Evolutionary conservation across 2,113 vertebrate species (phyloP).

Genomic region (Galbula dea): DNA sequence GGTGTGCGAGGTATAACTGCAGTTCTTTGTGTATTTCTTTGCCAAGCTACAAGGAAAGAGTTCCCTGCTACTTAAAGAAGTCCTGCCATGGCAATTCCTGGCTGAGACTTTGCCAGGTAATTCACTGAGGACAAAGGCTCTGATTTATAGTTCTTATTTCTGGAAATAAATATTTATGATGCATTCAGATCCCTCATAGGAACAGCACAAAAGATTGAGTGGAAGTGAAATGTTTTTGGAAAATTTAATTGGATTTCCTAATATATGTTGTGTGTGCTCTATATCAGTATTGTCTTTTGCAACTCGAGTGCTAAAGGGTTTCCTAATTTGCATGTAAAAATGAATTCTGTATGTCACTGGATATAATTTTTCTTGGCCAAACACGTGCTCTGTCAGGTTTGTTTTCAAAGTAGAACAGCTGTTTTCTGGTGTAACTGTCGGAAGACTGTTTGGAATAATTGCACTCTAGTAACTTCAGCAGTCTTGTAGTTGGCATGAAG

Average conservation of each 20-base stretch:
- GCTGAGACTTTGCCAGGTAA: background rate
- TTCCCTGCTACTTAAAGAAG: background rate
- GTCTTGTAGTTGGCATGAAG: background rate
- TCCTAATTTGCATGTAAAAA: slow-evolving; percentile 21
- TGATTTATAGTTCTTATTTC: background rate
- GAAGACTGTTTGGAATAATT: background rate
- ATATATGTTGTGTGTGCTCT: rapidly evolving
- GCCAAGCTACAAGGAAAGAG: background rate
- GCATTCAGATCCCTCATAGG: background rate
- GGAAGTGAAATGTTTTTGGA: background rate
- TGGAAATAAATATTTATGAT: background rate
- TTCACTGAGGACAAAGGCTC: background rate
- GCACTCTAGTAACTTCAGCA: background rate
- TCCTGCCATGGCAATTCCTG: background rate
- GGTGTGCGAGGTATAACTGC: background rate
- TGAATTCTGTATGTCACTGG: background rate
- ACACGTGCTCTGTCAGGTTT: rapidly evolving
- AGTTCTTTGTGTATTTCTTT: background rate
- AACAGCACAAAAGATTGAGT: background rate
- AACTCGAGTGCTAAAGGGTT: background rate
- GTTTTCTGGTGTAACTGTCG: background rate
- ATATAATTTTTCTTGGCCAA: slow-evolving; percentile 45
- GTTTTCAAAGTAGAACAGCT: slow-evolving; percentile 34
- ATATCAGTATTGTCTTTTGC: background rate
- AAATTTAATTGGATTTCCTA: background rate